A percentile compares a stretch with the other conserved stretches of the same genome.
Evolutionary conservation across 1,140 invertebrate genomes (phyloP).

Genomic region (Nilaparvata lugens): DNA sequence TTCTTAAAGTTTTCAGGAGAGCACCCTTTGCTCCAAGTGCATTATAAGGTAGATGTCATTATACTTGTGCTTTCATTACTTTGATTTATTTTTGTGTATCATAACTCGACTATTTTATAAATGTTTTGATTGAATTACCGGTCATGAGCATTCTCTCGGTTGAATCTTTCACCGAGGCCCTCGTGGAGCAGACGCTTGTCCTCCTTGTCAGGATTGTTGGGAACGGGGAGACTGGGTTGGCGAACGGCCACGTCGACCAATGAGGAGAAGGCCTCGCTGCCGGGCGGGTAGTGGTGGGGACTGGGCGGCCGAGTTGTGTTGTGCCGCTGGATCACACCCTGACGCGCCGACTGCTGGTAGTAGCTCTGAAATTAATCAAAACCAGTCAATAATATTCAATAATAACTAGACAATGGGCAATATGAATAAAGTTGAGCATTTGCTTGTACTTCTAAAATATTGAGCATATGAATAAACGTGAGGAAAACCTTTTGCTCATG

Average conservation of each 20-base stretch:
- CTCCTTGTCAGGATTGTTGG: constrained; percentile 33
- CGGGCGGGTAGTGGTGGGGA: constrained; percentile 42
- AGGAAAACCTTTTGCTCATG: no score
- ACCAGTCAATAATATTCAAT: no score
- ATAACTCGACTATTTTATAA: no score
- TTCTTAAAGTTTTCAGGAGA: background rate
- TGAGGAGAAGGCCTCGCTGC: constrained; percentile 74
- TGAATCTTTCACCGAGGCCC: constrained; percentile 40
- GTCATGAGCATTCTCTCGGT: constrained; percentile 25
- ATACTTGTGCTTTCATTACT: background rate
- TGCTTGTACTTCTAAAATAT: no score
- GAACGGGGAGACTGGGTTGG: constrained; percentile 73
- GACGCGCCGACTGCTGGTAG: constrained; percentile 35
- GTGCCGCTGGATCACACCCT: constrained; percentile 61
- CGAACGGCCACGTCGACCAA: constrained; percentile 79
- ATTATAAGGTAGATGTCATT: background rate
- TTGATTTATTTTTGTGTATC: no score
- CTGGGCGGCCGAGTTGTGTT: constrained; percentile 40
- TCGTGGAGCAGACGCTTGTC: constrained; percentile 38
- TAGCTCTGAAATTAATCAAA: no score
- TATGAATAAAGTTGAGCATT: no score
- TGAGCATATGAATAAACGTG: no score
- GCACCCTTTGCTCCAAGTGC: background rate
- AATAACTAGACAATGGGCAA: no score
- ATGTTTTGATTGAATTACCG: constrained; percentile 21